Percentiles rank a stretch among this genome's conserved stretches.
These are phyloP conservation scores for Meda fulgida DNA, from an alignment of 2,797 vertebrate genomes.

Conservation along the genomic window DNA sequence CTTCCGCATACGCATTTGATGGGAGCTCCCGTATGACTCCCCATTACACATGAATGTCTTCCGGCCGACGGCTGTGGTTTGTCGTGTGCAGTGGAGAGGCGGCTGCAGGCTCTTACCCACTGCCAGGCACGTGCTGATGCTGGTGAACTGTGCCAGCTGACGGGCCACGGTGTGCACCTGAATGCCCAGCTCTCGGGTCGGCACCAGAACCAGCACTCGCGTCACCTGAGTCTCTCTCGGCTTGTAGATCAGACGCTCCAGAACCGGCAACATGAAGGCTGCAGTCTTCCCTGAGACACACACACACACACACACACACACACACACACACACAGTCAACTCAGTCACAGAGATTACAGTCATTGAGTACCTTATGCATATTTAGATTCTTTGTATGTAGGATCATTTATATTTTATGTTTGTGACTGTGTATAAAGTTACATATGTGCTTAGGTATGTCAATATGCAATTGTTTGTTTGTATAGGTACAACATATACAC, in stretches of 20 bases:
- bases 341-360: not conserved
- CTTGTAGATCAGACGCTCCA: conserved; percentile 95
- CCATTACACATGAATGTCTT: too few species aligned
- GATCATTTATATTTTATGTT: too few species aligned
- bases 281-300: conserved; percentile 90
- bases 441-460: too few species aligned
- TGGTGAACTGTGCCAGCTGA: conserved; percentile 92
- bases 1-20: too few species aligned
- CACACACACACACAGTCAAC: not conserved
- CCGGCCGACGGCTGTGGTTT: too few species aligned
- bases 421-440: too few species aligned
- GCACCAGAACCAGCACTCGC: conserved; percentile 91
- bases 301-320: not conserved
- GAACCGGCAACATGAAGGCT: conserved; percentile 91
- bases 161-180: conserved; percentile 93
- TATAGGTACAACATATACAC: too few species aligned
- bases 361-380: too few species aligned
- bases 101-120: conserved; percentile 89
- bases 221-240: conserved; percentile 90
- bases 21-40: too few species aligned
- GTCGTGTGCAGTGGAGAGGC: too few species aligned
- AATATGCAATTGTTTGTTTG: too few species aligned
- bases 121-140: conserved; percentile 87
- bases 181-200: conserved; percentile 95
- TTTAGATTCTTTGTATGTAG: too few species aligned